Percentiles rank a stretch among this genome's conserved stretches.
Evolutionary conservation across 2,888 invertebrate genomes (phyloP).

Genomic region (Saturnia japonica): DNA sequence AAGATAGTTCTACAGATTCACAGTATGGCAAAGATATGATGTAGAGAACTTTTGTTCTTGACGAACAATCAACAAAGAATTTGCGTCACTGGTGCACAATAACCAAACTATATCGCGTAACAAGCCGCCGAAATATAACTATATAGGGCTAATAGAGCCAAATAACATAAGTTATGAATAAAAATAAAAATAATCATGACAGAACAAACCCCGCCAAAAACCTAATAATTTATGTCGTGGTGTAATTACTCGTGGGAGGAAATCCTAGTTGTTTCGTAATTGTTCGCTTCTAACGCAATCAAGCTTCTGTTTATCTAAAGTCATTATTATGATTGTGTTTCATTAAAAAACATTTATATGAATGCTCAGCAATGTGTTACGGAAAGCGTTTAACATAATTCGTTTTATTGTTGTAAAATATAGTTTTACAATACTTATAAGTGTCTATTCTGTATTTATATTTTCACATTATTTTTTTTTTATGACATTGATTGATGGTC

Average conservation of each 20-base stretch:
- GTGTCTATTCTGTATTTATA: background rate
- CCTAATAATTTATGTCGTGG: conserved; percentile 49
- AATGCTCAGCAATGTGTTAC: conserved; percentile 17
- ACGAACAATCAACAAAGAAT: too few relatives aligned
- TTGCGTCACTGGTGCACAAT: too few relatives aligned
- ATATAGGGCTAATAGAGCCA: too few relatives aligned
- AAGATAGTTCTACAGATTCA: too few relatives aligned
- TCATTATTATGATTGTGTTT: conserved; percentile 70
- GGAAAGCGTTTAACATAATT: conserved; percentile 15
- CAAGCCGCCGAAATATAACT: too few relatives aligned
- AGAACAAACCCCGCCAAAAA: too few relatives aligned
- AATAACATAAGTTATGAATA: too few relatives aligned
- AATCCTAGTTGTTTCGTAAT: conserved; percentile 73
- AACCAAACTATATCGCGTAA: too few relatives aligned
- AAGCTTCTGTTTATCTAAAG: conserved; percentile 60
- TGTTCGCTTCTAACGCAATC: conserved; percentile 59
- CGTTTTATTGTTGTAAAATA: conserved; percentile 2
- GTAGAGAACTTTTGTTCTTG: too few relatives aligned
- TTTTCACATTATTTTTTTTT: background rate
- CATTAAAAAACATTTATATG: conserved; percentile 72
- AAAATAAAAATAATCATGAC: too few relatives aligned
- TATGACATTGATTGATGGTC: too few relatives aligned
- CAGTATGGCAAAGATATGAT: too few relatives aligned
- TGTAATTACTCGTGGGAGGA: conserved; percentile 72
- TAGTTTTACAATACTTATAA: background rate